A percentile compares a stretch with the other conserved stretches of the same genome.
These are phyloP conservation scores for Malthinus seriepunctatus DNA, from an alignment of 2,888 invertebrate species.

Conservation along the genomic window DNA sequence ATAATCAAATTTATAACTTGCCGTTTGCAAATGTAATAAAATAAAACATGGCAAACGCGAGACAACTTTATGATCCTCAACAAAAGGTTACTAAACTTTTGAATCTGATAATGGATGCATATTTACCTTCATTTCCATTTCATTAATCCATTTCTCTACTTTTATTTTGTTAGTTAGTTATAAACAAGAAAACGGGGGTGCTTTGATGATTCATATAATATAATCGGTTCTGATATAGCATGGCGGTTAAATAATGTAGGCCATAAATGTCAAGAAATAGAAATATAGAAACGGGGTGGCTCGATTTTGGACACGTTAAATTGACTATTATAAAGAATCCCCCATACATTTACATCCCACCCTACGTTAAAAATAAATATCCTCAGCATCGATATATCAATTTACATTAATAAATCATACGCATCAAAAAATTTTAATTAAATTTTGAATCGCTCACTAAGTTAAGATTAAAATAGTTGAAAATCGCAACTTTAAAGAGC, in stretches of 20 bases:
- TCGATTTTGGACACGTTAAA: constrained; percentile 17
- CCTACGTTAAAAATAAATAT: no score
- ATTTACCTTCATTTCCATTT: constrained; percentile 22
- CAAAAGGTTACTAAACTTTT: constrained; percentile 27
- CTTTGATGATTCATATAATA: constrained; percentile 28
- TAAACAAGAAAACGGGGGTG: constrained; percentile 10
- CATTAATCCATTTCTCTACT: constrained; percentile 22
- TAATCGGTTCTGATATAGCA: constrained; percentile 11
- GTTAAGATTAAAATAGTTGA: no score
- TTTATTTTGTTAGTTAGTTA: constrained; percentile 10
- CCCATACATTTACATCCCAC: not conserved
- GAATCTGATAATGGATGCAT: constrained; percentile 25
- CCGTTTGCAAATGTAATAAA: constrained; percentile 2
- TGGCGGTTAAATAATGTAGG: constrained; percentile 40
- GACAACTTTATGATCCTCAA: constrained; percentile 23
- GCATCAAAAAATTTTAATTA: no score
- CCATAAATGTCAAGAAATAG: constrained; percentile 46
- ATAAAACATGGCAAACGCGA: constrained; percentile 6
- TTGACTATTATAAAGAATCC: constrained; percentile 28
- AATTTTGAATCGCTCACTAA: no score
- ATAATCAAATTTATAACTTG: no score
- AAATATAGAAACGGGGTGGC: constrained; percentile 40
- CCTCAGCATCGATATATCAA: no score
- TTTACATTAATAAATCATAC: no score
- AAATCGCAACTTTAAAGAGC: no score